Conservation (phyloP, 2,113 vertebrate genomes). For the Lagopus leucura region DNA sequence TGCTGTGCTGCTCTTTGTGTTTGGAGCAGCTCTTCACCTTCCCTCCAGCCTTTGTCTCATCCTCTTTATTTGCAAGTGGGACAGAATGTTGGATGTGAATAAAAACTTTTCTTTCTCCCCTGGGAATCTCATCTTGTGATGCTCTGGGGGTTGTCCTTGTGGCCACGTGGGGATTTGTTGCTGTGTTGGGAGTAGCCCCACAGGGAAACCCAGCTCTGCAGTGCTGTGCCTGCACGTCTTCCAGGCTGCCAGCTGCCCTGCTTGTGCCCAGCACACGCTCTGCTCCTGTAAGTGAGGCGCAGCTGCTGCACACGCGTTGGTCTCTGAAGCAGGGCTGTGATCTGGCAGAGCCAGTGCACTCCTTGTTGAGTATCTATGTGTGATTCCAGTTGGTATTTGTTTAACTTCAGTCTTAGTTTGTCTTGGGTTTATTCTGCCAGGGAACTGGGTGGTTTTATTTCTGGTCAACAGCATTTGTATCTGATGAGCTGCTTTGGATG, state of each 20-base stretch:
- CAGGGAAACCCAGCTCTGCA: not conserved
- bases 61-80: not conserved
- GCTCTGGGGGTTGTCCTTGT: not conserved
- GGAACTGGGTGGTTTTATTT: not conserved
- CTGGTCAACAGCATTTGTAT: not conserved
- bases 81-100: not conserved
- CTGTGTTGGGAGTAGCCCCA: not conserved
- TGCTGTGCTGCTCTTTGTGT: not conserved
- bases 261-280: not conserved
- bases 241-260: not conserved
- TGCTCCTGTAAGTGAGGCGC: not conserved
- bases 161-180: not conserved
- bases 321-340: too few species aligned
- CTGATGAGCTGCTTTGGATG: not conserved
- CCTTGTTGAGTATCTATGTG: not conserved
- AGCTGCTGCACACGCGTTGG: not conserved
- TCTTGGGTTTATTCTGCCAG: not conserved
- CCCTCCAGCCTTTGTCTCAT: not conserved
- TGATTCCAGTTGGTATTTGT: not conserved
- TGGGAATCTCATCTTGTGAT: not conserved
- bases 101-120: not conserved
- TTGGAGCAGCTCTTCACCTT: not conserved
- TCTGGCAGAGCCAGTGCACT: not conserved
- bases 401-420: not conserved
- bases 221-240: fast-evolving